Percentiles rank a stretch among this genome's conserved stretches.
These are phyloP conservation scores for Lathamus discolor DNA, from an alignment of 2,113 vertebrate genomes.

Conservation along the genomic window DNA sequence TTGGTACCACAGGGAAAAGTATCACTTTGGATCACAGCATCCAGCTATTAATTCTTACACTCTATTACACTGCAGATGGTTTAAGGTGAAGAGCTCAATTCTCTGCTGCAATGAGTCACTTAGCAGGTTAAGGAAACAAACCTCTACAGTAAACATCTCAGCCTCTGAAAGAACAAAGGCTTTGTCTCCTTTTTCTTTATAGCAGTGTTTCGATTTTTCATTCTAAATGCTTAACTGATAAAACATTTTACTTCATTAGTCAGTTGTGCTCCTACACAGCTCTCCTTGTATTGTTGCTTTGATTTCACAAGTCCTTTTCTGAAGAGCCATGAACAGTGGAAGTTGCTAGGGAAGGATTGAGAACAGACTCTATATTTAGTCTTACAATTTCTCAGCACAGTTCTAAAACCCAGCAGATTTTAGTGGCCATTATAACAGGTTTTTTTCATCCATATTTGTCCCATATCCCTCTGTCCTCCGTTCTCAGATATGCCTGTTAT, in stretches of 20 bases:
- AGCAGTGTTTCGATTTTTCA: not conserved
- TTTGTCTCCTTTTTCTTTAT: not conserved
- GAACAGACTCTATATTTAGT: conserved; percentile 14
- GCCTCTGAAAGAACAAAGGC: not conserved
- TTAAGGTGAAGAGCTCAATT: conserved; percentile 23
- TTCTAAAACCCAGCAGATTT: not conserved
- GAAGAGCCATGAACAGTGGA: not conserved
- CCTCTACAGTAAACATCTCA: conserved; percentile 10
- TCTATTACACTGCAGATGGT: not conserved
- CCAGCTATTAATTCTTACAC: not conserved
- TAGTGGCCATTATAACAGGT: not conserved
- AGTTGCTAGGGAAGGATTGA: conserved; percentile 24
- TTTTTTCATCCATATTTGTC: not conserved
- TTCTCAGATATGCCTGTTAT: not conserved
- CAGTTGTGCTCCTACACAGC: not conserved
- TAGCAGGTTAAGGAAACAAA: conserved; percentile 43
- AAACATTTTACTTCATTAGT: not conserved
- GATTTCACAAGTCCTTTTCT: not conserved
- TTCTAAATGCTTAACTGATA: not conserved
- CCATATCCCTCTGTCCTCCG: not conserved
- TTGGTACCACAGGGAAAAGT: not conserved
- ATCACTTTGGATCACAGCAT: conserved; percentile 17
- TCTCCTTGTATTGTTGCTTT: not conserved
- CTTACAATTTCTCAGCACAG: not conserved
- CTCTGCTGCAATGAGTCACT: conserved; percentile 21